Evolutionary conservation across 2,888 invertebrate genomes (phyloP), one percentile per base, ranked within the genome.

Genomic region (Unio delphinus): DNA sequence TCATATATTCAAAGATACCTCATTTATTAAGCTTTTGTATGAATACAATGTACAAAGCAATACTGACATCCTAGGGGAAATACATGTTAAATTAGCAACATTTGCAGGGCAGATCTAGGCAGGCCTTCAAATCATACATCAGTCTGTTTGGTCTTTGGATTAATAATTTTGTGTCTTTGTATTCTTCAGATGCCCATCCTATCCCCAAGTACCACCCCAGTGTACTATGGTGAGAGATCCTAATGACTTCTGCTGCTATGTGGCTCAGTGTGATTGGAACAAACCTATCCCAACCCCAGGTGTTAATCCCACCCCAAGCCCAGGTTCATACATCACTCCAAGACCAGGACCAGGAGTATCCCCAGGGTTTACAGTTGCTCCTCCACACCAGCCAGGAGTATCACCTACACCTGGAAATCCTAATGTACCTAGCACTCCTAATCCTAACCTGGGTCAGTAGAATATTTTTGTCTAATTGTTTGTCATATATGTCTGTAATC

Each of bases 211-310:
- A 18, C 80, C 80, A 11, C 68, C 74, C 26, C 76, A 78, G 67
- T 84, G 84, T 68, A 67, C 63, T 15, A 73, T 82, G 4, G 67
- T 69, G 69, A 73, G 76, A 56, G 81, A 83, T 66, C 78, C 82
- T n/a, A 79, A 76, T 11, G 82, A 84, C 70, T 82, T 72, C 72
- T 84, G 84, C 74, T 84, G 84, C 69, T 70, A 73, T 58, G 70
- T 75, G 7, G 79, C 80, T 6, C 70, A 75, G 4, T 84, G 84
- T 74, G 78, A 79, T 67, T 83, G 74, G 80, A 73, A 73, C 64
- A 70, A 75, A 23, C 76, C 82, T 1, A 75, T 76, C 34, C 76
- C 82, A 17, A 73, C 68, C 55, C 78, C 81, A 11, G 70, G 69
- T 61, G 72, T 75, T 11, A 61, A 65, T 55, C 69, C 68, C 20